phyloP scores from a whole-genome alignment of 2,113 vertebrate genomes.

The Psephotus haematonotus region DNA sequence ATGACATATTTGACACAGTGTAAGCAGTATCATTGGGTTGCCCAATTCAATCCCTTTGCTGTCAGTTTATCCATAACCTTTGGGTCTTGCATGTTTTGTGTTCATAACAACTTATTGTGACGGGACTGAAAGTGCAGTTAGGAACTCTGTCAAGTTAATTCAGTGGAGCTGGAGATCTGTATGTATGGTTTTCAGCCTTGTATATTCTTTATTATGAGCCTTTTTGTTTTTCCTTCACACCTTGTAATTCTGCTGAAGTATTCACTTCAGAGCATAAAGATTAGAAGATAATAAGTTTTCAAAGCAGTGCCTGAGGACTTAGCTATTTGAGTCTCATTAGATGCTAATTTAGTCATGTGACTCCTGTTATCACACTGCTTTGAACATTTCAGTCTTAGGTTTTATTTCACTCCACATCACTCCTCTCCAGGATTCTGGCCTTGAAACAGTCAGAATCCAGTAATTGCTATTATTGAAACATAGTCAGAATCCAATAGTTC shows the following conservation, averaged over 20 bases:
- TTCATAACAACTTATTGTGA: neutral
- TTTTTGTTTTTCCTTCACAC: constrained; percentile 46
- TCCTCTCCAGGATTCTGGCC: neutral
- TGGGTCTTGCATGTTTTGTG: neutral
- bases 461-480: neutral
- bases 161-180: neutral
- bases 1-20: neutral
- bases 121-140: neutral
- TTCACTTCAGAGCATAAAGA: constrained; percentile 49
- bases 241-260: constrained; percentile 47
- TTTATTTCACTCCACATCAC: constrained; percentile 13
- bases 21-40: neutral
- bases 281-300: constrained; percentile 37
- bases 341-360: constrained; percentile 51
- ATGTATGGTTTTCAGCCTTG: neutral
- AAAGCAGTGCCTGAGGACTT: constrained; percentile 49
- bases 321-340: constrained; percentile 42
- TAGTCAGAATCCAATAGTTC: neutral
- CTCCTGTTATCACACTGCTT: constrained; percentile 25
- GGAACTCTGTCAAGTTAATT: neutral
- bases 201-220: neutral
- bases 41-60: neutral
- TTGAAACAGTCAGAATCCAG: neutral
- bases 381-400: constrained; percentile 24
- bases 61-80: neutral